Conservation (phyloP, 1,140 invertebrate species). For the Helicorthomorpha holstii region DNA sequence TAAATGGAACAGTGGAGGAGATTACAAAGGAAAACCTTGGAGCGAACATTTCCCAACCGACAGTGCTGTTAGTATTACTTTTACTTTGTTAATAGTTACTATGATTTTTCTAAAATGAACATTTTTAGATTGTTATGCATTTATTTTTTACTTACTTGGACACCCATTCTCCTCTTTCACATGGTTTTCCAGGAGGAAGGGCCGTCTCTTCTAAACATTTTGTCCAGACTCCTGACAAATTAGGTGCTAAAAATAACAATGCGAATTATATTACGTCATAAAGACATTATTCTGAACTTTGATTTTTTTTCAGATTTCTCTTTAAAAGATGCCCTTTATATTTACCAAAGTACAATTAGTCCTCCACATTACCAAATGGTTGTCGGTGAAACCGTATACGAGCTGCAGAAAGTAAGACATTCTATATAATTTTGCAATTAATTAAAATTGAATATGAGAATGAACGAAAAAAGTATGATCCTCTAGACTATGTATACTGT, state of each 20-base stretch:
- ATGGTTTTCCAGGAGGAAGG: slow-evolving; percentile 51
- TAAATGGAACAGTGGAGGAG: slow-evolving; percentile 56
- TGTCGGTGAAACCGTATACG: slow-evolving; percentile 39
- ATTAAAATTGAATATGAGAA: too few species aligned
- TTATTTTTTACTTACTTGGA: slow-evolving; percentile 63
- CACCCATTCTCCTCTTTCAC: slow-evolving; percentile 52
- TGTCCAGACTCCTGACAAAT: slow-evolving; percentile 37
- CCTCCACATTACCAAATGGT: slow-evolving; percentile 56
- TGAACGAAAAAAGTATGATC: too few species aligned
- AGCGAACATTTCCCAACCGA: slow-evolving; percentile 60
- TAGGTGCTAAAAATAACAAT: slow-evolving; percentile 17
- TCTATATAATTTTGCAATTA: too few species aligned
- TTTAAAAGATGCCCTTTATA: slow-evolving; percentile 22
- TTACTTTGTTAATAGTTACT: background rate
- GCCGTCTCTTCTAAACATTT: slow-evolving; percentile 51
- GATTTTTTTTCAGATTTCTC: slow-evolving; percentile 11
- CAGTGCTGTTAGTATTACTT: slow-evolving; percentile 39
- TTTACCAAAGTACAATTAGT: slow-evolving; percentile 32
- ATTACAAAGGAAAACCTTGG: slow-evolving; percentile 54
- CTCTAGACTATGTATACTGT: too few species aligned
- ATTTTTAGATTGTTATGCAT: slow-evolving; percentile 58
- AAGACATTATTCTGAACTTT: background rate
- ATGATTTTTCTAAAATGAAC: background rate
- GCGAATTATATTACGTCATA: background rate
- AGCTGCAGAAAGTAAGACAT: slow-evolving; percentile 46